A percentile compares a stretch with the other conserved stretches of the same genome.
phyloP scores from a whole-genome alignment of 2,113 vertebrate species.

The Pluvialis apricaria region DNA sequence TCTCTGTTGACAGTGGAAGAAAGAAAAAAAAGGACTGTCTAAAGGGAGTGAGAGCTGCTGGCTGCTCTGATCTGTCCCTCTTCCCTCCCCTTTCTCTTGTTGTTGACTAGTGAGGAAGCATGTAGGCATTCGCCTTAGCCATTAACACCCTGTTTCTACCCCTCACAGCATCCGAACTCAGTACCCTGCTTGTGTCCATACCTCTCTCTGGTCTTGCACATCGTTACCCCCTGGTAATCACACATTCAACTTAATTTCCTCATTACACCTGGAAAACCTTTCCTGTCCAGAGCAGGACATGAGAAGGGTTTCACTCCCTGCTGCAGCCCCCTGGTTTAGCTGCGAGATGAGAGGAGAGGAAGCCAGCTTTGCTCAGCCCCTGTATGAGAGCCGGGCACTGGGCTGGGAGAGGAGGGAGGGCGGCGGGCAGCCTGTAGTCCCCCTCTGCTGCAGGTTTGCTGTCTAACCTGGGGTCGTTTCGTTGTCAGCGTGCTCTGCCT shows the following conservation, averaged over 20 bases:
- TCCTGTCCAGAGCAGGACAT: not conserved
- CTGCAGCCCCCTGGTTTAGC: not conserved
- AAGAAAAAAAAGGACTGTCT: not conserved
- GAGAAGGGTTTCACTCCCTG: not conserved
- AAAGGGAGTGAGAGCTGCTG: not conserved
- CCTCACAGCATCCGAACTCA: not conserved
- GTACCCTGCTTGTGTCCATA: not conserved
- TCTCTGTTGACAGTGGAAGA: not conserved
- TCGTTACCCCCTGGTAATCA: not conserved
- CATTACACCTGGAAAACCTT: not conserved
- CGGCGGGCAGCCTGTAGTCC: not conserved
- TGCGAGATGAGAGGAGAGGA: not conserved
- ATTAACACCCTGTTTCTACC: not conserved
- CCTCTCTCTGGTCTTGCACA: not conserved
- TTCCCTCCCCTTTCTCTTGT: not conserved
- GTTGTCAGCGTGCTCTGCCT: not conserved
- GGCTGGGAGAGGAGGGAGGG: not conserved
- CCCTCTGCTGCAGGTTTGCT: not conserved
- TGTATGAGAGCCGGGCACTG: fast-evolving
- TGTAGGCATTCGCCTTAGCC: not conserved
- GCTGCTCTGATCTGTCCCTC: not conserved
- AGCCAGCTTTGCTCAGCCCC: not conserved
- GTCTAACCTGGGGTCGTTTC: not conserved
- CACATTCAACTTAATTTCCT: not conserved
- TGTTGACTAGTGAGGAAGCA: not conserved